phyloP scores from a whole-genome alignment of 92 coral and sea anemone species.

The Diadumene lineata region DNA sequence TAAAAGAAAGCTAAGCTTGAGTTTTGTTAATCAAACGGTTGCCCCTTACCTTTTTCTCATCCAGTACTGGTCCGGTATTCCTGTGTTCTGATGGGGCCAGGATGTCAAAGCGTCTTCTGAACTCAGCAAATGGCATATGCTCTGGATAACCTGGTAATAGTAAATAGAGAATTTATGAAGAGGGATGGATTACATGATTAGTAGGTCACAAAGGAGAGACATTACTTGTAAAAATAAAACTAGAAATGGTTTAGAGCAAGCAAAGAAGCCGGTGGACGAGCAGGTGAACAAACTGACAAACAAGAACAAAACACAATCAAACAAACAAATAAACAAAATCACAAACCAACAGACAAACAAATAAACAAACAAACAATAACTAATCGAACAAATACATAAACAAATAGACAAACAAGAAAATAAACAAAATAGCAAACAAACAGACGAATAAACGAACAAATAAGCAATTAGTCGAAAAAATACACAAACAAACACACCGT shows the following conservation, averaged over 20 bases:
- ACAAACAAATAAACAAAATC: background rate
- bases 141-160: conserved; percentile 83
- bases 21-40: too few relatives aligned
- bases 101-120: conserved; percentile 91
- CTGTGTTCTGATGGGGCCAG: conserved; percentile 81
- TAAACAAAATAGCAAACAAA: background rate
- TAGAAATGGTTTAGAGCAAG: too few relatives aligned
- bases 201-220: too few relatives aligned
- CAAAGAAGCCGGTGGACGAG: too few relatives aligned
- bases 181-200: too few relatives aligned
- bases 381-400: background rate
- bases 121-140: conserved; percentile 98
- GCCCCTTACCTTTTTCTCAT: conserved; percentile 81
- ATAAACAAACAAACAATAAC: background rate
- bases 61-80: conserved; percentile 83
- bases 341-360: background rate
- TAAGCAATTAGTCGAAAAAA: background rate
- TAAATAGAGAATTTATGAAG: background rate
- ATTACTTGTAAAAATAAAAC: too few relatives aligned
- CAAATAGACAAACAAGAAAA: background rate
- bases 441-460: background rate
- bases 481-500: background rate
- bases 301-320: background rate
- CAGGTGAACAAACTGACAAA: too few relatives aligned
- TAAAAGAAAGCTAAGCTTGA: too few relatives aligned